Base-by-base conservation (phyloP, 2,113 vertebrate species). In the Megaceryle maxima region DNA sequence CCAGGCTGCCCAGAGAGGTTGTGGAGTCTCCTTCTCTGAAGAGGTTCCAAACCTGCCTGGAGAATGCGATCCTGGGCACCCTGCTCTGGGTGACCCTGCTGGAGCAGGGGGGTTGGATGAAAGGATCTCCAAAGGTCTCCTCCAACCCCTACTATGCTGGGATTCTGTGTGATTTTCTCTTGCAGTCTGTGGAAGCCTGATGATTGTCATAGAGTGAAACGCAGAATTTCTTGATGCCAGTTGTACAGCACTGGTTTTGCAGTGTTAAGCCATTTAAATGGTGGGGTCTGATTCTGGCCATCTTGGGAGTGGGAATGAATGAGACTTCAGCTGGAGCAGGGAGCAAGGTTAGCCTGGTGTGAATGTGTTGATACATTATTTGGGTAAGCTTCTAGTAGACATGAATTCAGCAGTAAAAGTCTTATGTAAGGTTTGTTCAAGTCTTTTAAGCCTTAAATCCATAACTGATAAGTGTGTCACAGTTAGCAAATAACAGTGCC, bases 401-500 rank as follows among this genome's bases (percentile, higher is more conserved):
- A 41, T 26, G n/a, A 83, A 83, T 91, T 90, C 88, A 88, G 92
- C 94, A 94, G 96, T 94, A 97, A 84, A 96, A 95, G 79, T 95
- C 96, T 96, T 83, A 91, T 17, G 87, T 83, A 94, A 92, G 79
- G 68, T 87, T 91, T 96, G 70, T 62, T 92, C 60, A 75, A 41
- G 72, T 26, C 86, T 82, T 82, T 85, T 21, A 73, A 84, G 88
- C 60, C 95, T 90, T 92, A 88, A 94, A 57, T 94, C 88, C 55
- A 1, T 37, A 64, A 20, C 69, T 15, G 80, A 66, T 92, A 95
- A 89, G 74, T 1, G 25, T 26, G 60, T 92, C 82, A 83, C 60
- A 69, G 21, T 82, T 63, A 73, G 91, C 90, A 94, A 88, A 95
- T 29, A 94, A 46, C 2, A 53, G 63, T 85, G 94, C 90, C 66